Evolutionary conservation across 1,140 invertebrate species (phyloP).

Genomic region (Liolophura sinensis): DNA sequence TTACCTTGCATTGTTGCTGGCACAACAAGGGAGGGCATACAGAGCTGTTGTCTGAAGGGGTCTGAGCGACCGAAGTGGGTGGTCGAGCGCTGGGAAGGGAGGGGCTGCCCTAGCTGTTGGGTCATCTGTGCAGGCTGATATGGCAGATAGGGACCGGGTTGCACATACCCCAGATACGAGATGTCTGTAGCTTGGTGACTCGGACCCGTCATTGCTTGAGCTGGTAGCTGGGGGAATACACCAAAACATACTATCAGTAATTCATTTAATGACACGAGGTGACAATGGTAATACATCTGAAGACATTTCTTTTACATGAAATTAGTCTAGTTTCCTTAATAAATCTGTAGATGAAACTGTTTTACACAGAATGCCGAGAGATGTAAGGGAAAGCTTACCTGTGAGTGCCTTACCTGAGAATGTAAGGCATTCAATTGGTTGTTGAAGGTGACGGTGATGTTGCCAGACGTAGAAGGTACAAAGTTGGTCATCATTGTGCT

Average conservation of each 20-base stretch:
- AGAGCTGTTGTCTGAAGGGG: conserved; percentile 65
- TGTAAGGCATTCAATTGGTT: conserved; percentile 68
- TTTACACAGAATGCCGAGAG: not conserved
- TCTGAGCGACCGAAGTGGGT: conserved; percentile 69
- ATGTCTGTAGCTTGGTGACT: conserved; percentile 39
- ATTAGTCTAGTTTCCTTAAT: too few species aligned
- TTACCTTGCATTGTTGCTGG: conserved; percentile 46
- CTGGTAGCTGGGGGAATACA: too few species aligned
- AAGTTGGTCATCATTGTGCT: conserved; percentile 65
- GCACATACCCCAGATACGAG: conserved; percentile 75
- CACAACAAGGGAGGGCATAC: conserved; percentile 78
- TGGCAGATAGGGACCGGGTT: conserved; percentile 63
- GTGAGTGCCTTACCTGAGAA: conserved; percentile 47
- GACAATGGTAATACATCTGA: too few species aligned
- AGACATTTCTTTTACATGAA: too few species aligned
- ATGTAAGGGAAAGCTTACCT: not conserved
- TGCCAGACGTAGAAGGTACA: conserved; percentile 76
- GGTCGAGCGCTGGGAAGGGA: conserved; percentile 42
- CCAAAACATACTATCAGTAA: too few species aligned
- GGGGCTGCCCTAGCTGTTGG: conserved; percentile 44
- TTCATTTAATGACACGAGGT: too few species aligned
- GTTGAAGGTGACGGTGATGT: conserved; percentile 87
- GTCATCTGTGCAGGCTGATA: conserved; percentile 50
- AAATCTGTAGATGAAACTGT: too few species aligned
- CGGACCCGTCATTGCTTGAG: not conserved